Conservation (phyloP, 2,888 invertebrate species). For the Notocelia uddmanniana region DNA sequence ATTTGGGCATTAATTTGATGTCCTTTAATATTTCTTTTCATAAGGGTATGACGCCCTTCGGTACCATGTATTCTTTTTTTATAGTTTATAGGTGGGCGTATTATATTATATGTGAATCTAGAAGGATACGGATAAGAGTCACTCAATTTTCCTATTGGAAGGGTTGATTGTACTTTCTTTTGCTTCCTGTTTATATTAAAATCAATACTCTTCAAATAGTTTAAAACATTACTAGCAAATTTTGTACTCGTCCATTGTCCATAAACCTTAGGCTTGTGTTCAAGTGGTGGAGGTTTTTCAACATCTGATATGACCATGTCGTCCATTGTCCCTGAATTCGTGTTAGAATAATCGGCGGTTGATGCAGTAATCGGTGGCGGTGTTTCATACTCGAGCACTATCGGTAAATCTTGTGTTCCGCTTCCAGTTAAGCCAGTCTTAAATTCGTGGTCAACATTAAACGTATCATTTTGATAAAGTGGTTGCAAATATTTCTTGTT, state of each 20-base stretch:
- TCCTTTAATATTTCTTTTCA: constrained; percentile 56
- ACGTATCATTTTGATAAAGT: constrained; percentile 57
- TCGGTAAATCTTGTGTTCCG: constrained; percentile 54
- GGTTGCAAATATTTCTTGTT: constrained; percentile 63
- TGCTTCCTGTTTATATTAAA: constrained; percentile 59
- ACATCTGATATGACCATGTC: constrained; percentile 59
- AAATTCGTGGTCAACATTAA: constrained; percentile 51
- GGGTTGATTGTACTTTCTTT: constrained; percentile 66
- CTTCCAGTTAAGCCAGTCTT: constrained; percentile 49
- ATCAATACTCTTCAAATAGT: constrained; percentile 73
- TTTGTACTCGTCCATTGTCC: constrained; percentile 76
- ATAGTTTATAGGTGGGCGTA: constrained; percentile 63
- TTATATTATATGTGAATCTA: constrained; percentile 64
- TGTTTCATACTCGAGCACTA: constrained; percentile 68
- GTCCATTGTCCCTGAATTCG: constrained; percentile 48
- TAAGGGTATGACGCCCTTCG: constrained; percentile 57
- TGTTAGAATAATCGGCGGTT: constrained; percentile 52
- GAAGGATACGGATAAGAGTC: constrained; percentile 73
- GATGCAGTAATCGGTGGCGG: constrained; percentile 61
- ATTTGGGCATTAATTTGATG: constrained; percentile 74
- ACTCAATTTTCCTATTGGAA: constrained; percentile 66
- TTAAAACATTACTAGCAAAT: constrained; percentile 73
- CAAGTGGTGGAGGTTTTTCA: constrained; percentile 66
- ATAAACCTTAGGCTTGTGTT: constrained; percentile 64
- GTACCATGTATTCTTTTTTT: constrained; percentile 63